A percentile compares a stretch with the other conserved stretches of the same genome.
Conservation (phyloP, 2,797 vertebrate genomes). For the Acridotheres tristis region DNA sequence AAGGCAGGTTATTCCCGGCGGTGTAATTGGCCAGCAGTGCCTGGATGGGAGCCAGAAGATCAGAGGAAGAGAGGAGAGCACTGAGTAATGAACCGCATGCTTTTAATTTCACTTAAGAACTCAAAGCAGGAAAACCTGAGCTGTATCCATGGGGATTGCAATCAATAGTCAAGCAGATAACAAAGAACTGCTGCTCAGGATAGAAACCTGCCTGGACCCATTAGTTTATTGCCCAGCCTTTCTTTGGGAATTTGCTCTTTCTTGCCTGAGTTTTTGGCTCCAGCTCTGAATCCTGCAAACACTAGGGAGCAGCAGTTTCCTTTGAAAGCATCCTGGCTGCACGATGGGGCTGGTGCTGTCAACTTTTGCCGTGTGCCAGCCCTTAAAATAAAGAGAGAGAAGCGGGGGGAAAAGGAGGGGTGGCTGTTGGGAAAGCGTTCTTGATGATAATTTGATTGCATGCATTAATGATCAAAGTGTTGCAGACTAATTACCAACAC, state of each 20-base stretch:
- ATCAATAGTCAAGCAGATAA: constrained; percentile 71
- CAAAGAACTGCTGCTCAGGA: constrained; percentile 50
- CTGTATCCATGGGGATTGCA: constrained; percentile 62
- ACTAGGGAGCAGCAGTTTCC: constrained; percentile 76
- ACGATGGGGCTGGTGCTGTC: constrained; percentile 19
- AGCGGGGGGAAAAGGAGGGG: background rate
- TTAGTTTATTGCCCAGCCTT: constrained; percentile 61
- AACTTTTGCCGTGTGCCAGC: constrained; percentile 56
- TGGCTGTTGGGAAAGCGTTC: constrained; percentile 63
- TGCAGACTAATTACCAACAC: constrained; percentile 78
- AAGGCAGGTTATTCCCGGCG: constrained; percentile 22
- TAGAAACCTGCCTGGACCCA: constrained; percentile 50
- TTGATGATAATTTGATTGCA: constrained; percentile 80
- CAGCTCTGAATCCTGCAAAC: constrained; percentile 42
- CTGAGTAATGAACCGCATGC: constrained; percentile 61
- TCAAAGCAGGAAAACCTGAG: constrained; percentile 68
- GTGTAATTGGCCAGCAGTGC: constrained; percentile 55
- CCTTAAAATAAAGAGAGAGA: constrained; percentile 63
- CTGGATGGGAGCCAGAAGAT: constrained; percentile 56
- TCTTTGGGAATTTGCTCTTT: constrained; percentile 3
- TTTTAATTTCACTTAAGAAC: constrained; percentile 76
- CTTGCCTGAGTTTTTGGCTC: constrained; percentile 24
- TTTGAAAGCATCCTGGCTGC: constrained; percentile 55
- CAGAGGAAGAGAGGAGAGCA: constrained; percentile 30
- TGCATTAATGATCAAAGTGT: constrained; percentile 80